Base-by-base conservation (phyloP, 2,113 vertebrate species). In the Casuarius casuarius region DNA sequence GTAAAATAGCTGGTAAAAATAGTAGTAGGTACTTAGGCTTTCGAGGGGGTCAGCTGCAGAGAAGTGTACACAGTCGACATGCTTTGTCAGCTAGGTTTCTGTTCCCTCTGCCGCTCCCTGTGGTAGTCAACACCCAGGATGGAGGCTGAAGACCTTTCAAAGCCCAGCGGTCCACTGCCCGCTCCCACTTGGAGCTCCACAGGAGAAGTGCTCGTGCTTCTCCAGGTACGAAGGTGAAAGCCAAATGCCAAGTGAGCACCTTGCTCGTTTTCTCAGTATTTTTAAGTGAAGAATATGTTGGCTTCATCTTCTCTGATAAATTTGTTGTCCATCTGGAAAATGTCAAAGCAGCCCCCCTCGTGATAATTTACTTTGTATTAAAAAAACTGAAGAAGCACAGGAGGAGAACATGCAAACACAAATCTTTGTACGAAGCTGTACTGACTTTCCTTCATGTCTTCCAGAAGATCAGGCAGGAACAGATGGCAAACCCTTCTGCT, bases 401-500 rank as follows among this genome's bases (percentile, higher is more conserved):
- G 62, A 73, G 23, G 52, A 87, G 74, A 78, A 72, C 11, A 35
- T 40, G 20, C 28, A 9, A 72, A 20, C 15, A 4, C 51, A 33
- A 46, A 16, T 79, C 51, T 91, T 70, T 51, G 29, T 38, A 63
- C 3, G 5, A 63, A 80, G 40, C 68, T 86, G 33, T 63, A 35
- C 26, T 80, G 85, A 61, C 25, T 90, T 75, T 12, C 23, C 17
- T 73, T 59, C 0, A 0, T 46, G 31, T 77, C 46, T 89, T 91
- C 59, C 46, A 49, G 63, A 71, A 89, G 65, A 80, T 71, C 14
- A 54, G 40, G 26, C 2, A 0, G 18, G 31, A 87, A 38, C 80
- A 94, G 80, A 79, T 85, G 81, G 62, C 74, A 94, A 14, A 38
- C 46, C 42, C 51, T 88, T 80, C 85, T 90, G 83, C 62, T 92